A percentile compares a stretch with the other conserved stretches of the same genome.
Evolutionary conservation across 2,888 invertebrate species (phyloP).

Genomic region (Callinectes sapidus): DNA sequence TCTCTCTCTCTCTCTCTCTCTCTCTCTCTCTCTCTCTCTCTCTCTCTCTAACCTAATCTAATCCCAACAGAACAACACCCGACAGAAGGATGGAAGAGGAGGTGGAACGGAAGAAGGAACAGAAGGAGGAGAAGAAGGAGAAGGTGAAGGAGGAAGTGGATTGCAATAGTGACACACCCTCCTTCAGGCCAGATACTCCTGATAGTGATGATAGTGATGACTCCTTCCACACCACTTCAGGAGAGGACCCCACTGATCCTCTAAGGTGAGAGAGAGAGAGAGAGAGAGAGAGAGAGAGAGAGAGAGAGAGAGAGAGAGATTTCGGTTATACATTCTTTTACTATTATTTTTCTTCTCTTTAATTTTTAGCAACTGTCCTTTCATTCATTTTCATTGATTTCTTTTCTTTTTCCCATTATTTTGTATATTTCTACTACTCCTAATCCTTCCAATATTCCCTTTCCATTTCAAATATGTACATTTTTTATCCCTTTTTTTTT

Average conservation of each 20-base stretch:
- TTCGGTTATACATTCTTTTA: background rate
- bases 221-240: conserved; percentile 53
- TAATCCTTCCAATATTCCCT: too few relatives aligned
- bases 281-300: too few relatives aligned
- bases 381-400: too few relatives aligned
- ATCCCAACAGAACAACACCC: background rate
- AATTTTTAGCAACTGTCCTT: background rate
- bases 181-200: conserved; percentile 11
- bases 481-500: background rate
- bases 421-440: too few relatives aligned
- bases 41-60: background rate
- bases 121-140: background rate
- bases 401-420: too few relatives aligned
- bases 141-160: background rate
- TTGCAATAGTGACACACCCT: background rate
- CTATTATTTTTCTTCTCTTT: background rate
- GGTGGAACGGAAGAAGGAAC: background rate
- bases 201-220: conserved; percentile 53
- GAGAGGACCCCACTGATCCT: conserved; percentile 37
- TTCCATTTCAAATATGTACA: too few relatives aligned
- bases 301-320: too few relatives aligned
- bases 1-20: too few relatives aligned
- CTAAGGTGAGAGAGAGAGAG: too few relatives aligned
- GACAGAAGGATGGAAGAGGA: background rate
- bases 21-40: too few relatives aligned